Evolutionary conservation across 2,888 invertebrate species (phyloP).

Genomic region (Acholoe squamosa): DNA sequence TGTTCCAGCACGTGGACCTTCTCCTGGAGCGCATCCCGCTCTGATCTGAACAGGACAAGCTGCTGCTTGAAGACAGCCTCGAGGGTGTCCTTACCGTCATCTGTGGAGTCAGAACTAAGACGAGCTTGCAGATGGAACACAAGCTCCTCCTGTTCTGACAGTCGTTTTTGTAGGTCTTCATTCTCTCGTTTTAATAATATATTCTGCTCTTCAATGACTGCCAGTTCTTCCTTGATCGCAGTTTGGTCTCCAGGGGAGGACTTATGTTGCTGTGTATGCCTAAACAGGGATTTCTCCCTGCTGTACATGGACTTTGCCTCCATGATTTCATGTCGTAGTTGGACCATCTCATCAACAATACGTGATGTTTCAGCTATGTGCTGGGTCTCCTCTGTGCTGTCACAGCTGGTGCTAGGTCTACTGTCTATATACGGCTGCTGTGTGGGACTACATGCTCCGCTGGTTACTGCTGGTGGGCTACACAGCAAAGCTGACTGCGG

Average conservation of each 20-base stretch:
- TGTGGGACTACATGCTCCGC: neutral
- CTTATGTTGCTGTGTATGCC: neutral
- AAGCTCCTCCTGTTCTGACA: constrained; percentile 77
- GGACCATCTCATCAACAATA: constrained; percentile 30
- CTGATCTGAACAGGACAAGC: constrained; percentile 75
- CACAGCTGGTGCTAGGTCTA: neutral
- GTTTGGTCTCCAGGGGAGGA: neutral
- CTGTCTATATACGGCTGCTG: neutral
- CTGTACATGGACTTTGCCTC: constrained; percentile 56
- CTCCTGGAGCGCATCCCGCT: constrained; percentile 75
- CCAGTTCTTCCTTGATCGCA: constrained; percentile 52
- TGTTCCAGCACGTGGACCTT: constrained; percentile 72
- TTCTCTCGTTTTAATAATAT: constrained; percentile 75
- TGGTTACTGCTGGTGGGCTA: neutral
- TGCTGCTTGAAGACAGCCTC: constrained; percentile 74
- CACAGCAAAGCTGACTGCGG: constrained; percentile 24
- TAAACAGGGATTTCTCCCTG: neutral
- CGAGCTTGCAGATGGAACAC: constrained; percentile 74
- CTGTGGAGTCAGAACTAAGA: constrained; percentile 65
- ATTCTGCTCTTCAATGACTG: constrained; percentile 74
- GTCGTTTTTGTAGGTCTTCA: constrained; percentile 72
- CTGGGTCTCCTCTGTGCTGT: constrained; percentile 16
- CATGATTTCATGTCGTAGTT: constrained; percentile 31
- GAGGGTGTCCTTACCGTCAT: constrained; percentile 39
- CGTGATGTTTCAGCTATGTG: constrained; percentile 23